phyloP scores from a whole-genome alignment of 2,888 invertebrate species.

The Litoditis marina region DNA sequence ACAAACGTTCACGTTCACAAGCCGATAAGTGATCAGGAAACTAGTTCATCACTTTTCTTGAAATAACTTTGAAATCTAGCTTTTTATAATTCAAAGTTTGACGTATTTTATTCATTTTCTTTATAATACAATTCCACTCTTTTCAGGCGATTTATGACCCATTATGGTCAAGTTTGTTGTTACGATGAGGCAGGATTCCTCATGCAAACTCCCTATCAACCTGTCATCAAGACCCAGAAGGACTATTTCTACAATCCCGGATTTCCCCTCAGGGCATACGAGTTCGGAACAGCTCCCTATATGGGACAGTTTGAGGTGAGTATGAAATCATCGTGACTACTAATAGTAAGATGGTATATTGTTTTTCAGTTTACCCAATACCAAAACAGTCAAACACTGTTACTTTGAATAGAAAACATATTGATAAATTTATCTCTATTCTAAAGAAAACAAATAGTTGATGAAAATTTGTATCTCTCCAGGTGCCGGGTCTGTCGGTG shows the following conservation, averaged over 20 bases:
- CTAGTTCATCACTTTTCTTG: too few relatives aligned
- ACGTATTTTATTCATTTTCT: not conserved
- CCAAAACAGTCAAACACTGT: too few relatives aligned
- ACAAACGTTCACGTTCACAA: too few relatives aligned
- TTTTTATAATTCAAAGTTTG: not conserved
- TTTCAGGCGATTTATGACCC: conserved; percentile 58
- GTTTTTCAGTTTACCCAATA: too few relatives aligned
- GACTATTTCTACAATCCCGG: conserved; percentile 58
- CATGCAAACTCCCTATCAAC: conserved; percentile 90
- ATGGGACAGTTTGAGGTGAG: conserved; percentile 84
- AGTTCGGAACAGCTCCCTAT: conserved; percentile 87
- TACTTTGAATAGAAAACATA: too few relatives aligned
- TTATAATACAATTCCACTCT: not conserved
- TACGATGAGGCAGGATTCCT: conserved; percentile 87
- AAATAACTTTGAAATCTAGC: not conserved
- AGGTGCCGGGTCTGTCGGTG: conserved; percentile 85
- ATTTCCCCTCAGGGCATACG: conserved; percentile 67
- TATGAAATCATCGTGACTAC: not conserved
- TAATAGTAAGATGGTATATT: not conserved
- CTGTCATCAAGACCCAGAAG: conserved; percentile 64
- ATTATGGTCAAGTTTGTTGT: conserved; percentile 86
- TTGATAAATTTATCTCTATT: not conserved
- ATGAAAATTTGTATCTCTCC: too few relatives aligned
- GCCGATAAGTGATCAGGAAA: too few relatives aligned
- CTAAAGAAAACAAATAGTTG: not conserved